These are phyloP conservation scores for Etheostoma cragini DNA, from an alignment of 2,113 vertebrate species.

Conservation along the genomic window DNA sequence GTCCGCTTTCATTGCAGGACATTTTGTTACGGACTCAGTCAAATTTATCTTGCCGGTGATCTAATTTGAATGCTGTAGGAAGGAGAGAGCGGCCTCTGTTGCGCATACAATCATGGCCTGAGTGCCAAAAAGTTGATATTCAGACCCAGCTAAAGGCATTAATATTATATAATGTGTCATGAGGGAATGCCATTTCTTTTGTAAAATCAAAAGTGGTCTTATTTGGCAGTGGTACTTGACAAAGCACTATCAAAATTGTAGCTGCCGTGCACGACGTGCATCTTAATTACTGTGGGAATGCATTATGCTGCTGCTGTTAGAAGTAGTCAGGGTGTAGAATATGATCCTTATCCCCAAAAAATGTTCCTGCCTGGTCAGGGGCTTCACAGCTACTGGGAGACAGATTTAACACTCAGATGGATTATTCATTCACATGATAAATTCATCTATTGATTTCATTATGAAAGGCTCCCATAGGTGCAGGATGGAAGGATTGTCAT, in stretches of 20 bases:
- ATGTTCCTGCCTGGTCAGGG: conserved; percentile 42
- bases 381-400: conserved; percentile 27
- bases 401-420: conserved; percentile 29
- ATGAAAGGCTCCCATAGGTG: conserved; percentile 28
- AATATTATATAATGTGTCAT: conserved; percentile 77
- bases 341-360: conserved; percentile 23
- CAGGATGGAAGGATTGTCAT: background rate
- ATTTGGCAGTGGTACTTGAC: conserved; percentile 55
- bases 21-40: conserved; percentile 48
- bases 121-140: conserved; percentile 70
- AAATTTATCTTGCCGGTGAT: conserved; percentile 68
- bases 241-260: conserved; percentile 47
- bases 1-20: conserved; percentile 68
- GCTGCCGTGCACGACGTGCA: conserved; percentile 30
- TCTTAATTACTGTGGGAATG: conserved; percentile 51
- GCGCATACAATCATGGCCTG: conserved; percentile 34
- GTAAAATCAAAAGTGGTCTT: conserved; percentile 55
- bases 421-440: conserved; percentile 57
- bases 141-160: conserved; percentile 57
- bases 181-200: conserved; percentile 54
- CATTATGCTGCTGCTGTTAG: conserved; percentile 3
- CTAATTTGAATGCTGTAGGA: conserved; percentile 67
- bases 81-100: conserved; percentile 32
- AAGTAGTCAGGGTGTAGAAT: conserved; percentile 36
- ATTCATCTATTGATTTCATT: conserved; percentile 50